Percentiles rank a stretch among this genome's conserved stretches.
Evolutionary conservation across 2,113 vertebrate species (phyloP).

Genomic region (Peucedramus taeniatus): DNA sequence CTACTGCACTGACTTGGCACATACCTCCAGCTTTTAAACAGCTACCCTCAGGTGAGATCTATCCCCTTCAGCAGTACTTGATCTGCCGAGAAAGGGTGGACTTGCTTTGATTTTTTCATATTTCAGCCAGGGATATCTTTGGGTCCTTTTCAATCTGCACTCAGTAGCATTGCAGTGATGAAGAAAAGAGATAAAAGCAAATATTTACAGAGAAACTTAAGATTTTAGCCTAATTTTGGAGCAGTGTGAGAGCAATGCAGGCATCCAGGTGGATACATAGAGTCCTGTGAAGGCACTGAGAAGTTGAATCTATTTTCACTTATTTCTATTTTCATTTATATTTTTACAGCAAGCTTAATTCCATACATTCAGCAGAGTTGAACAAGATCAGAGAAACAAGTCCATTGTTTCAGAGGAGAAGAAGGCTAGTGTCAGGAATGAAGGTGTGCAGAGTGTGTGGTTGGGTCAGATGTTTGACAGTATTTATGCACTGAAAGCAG

Average conservation of each 20-base stretch:
- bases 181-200: background rate
- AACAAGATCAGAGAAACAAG: background rate
- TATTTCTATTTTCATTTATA: background rate
- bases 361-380: background rate
- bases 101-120: background rate
- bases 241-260: background rate
- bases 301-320: background rate
- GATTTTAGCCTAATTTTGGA: background rate
- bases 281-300: background rate
- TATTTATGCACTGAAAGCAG: background rate
- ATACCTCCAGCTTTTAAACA: background rate
- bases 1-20: background rate
- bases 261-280: background rate
- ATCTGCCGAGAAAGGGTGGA: background rate
- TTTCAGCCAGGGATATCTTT: background rate
- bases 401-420: background rate
- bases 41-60: background rate
- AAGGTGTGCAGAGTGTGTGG: background rate
- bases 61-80: background rate
- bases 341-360: background rate
- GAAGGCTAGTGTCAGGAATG: background rate
- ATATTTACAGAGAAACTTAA: background rate
- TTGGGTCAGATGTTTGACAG: background rate
- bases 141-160: background rate
- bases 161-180: background rate